Evolutionary conservation across 2,888 invertebrate genomes (phyloP), one percentile per base, ranked within the genome.

Genomic region (Erebia palarica): DNA sequence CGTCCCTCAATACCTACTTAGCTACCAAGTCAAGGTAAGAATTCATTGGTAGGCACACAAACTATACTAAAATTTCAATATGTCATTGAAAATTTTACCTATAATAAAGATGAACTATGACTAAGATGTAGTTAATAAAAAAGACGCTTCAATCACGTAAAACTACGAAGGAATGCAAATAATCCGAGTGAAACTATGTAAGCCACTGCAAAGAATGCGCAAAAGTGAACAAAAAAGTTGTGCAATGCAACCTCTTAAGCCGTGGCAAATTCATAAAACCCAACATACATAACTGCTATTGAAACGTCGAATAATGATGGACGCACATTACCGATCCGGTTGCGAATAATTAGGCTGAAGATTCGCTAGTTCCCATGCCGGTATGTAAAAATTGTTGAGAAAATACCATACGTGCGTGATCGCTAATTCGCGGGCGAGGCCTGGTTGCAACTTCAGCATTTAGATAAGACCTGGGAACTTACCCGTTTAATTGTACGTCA

Each of bases 361-460:
- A 79, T 79, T 80, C 80, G 78, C 78, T 84, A 85, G 89, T 91
- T 92, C 92, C 90, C 92, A 92, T 81, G 88, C 81, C 77, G 92
- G 91, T 87, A 92, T 92, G 92, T 92, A 91, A 88, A 92, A 92
- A 92, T 91, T 91, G 91, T 91, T 92, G 91, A 88, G 91, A 92
- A 90, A 86, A 90, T 88, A 87, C 87, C 85, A 78, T 77, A 79
- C 80, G 79, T 83, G 82, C 83, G 90, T 90, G 91, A 87, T 80
- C 78, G 89, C 85, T 90, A 90, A 91, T 90, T 84, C 82, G 80
- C 18, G 57, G 57, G 57, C 18, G 11, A 76, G 73, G 73, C 71
- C 76, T 80, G 79, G 74, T 77, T 80, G 78, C 87, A 90, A 90
- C 90, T 87, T 87, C 86, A 86, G 85, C 90, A 85, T 91, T 89